Percentiles rank a stretch among this genome's conserved stretches.
phyloP scores from a whole-genome alignment of 2,113 vertebrate genomes.

The Pseudorhombus dupliciocellatus region DNA sequence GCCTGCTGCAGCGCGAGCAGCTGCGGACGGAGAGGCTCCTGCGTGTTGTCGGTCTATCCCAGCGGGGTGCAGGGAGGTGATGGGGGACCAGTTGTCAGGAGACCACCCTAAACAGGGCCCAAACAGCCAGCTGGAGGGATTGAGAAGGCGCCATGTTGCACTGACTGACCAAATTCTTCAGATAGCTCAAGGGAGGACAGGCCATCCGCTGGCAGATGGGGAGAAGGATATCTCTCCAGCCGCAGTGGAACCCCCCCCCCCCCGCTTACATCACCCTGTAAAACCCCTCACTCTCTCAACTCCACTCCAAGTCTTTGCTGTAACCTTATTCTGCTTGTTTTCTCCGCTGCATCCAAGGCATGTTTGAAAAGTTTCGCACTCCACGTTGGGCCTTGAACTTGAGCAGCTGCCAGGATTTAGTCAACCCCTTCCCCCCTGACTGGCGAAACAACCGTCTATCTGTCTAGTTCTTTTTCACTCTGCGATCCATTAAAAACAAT shows the following conservation, averaged over 20 bases:
- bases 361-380: constrained; percentile 43
- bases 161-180: constrained; percentile 77
- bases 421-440: constrained; percentile 34
- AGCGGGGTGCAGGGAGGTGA: constrained; percentile 51
- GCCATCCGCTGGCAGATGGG: constrained; percentile 70
- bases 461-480: constrained; percentile 37
- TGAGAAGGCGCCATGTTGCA: constrained; percentile 78
- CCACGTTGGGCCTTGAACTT: constrained; percentile 40
- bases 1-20: constrained; percentile 36
- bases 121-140: constrained; percentile 80
- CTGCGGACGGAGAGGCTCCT: constrained; percentile 36
- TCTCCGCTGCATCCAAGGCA: constrained; percentile 33
- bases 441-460: constrained; percentile 26
- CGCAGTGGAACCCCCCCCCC: constrained; percentile 26
- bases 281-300: constrained; percentile 38
- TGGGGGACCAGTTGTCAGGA: constrained; percentile 76
- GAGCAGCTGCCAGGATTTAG: constrained; percentile 54
- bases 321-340: constrained; percentile 41
- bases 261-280: constrained; percentile 47
- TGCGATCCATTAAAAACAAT: constrained; percentile 56
- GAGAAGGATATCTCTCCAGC: constrained; percentile 56
- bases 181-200: constrained; percentile 76
- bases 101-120: constrained; percentile 77
- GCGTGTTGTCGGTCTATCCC: constrained; percentile 30
- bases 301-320: constrained; percentile 26